A percentile compares a stretch with the other conserved stretches of the same genome.
phyloP scores from a whole-genome alignment of 1,140 invertebrate genomes.

The Magallana ariakensis region DNA sequence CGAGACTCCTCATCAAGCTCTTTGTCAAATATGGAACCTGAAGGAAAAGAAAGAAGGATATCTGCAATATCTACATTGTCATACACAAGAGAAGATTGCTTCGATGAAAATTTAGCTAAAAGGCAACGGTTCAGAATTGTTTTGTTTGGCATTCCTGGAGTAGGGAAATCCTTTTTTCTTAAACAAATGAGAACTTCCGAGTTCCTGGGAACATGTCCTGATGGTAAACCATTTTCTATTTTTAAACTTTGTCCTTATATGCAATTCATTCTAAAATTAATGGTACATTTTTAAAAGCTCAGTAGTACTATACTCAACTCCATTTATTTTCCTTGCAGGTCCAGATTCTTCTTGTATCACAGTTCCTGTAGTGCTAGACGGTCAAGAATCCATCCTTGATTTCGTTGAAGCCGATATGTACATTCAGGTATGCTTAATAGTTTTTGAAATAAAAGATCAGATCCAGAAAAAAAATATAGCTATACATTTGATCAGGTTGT shows the following conservation, averaged over 20 bases:
- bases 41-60: neutral
- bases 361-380: neutral
- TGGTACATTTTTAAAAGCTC: neutral
- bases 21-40: neutral
- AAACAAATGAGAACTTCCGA: constrained; percentile 4
- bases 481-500: too few relatives aligned
- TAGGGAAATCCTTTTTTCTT: neutral
- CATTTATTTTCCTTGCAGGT: neutral
- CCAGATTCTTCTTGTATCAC: neutral
- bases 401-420: constrained; percentile 15
- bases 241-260: too few relatives aligned
- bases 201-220: neutral
- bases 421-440: neutral
- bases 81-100: neutral
- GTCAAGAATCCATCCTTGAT: neutral
- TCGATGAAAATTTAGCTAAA: neutral
- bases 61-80: neutral
- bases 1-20: neutral
- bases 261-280: too few relatives aligned
- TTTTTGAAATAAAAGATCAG: too few relatives aligned
- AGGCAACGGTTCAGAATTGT: neutral
- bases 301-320: neutral
- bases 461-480: too few relatives aligned
- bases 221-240: neutral
- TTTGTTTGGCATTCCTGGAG: neutral